These are phyloP conservation scores for Agonopterix heracliana DNA, from an alignment of 2,888 invertebrate species.

Conservation along the genomic window DNA sequence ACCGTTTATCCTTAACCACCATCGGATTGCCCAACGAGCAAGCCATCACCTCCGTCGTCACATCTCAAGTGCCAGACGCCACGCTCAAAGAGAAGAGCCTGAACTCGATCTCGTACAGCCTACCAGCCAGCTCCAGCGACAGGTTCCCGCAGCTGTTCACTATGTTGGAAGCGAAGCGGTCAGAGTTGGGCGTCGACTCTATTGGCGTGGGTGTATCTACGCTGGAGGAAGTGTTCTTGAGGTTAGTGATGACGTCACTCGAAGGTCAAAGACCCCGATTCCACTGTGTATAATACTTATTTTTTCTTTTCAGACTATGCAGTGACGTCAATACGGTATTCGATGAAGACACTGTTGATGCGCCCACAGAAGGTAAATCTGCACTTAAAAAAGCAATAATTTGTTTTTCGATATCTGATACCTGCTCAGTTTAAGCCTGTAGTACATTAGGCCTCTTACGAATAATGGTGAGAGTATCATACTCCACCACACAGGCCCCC, in stretches of 20 bases:
- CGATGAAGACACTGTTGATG: conserved; percentile 33
- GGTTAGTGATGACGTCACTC: conserved; percentile 74
- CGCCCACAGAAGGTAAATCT: conserved; percentile 18
- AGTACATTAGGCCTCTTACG: too few species aligned
- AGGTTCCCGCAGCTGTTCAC: conserved; percentile 79
- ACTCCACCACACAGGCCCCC: too few species aligned
- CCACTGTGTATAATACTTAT: too few species aligned
- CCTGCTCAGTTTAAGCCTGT: too few species aligned
- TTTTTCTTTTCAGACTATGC: conserved; percentile 41
- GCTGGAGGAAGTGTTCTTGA: conserved; percentile 94
- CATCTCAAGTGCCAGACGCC: conserved; percentile 35
- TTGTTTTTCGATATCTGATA: too few species aligned
- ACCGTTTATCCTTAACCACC: conserved; percentile 79
- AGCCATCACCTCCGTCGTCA: conserved; percentile 30
- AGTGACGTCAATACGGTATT: conserved; percentile 41
- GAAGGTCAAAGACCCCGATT: too few species aligned
- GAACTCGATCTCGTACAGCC: conserved; percentile 44
- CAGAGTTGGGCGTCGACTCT: conserved; percentile 80
- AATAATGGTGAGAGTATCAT: too few species aligned
- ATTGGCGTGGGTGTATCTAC: conserved; percentile 92
- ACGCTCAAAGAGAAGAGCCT: conserved; percentile 33
- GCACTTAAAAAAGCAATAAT: too few species aligned
- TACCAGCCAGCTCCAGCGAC: conserved; percentile 65
- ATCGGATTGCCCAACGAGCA: conserved; percentile 31
- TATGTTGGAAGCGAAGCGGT: conserved; percentile 76